Evolutionary conservation across 2,888 invertebrate genomes (phyloP).

Genomic region (Saturnia pavonia): DNA sequence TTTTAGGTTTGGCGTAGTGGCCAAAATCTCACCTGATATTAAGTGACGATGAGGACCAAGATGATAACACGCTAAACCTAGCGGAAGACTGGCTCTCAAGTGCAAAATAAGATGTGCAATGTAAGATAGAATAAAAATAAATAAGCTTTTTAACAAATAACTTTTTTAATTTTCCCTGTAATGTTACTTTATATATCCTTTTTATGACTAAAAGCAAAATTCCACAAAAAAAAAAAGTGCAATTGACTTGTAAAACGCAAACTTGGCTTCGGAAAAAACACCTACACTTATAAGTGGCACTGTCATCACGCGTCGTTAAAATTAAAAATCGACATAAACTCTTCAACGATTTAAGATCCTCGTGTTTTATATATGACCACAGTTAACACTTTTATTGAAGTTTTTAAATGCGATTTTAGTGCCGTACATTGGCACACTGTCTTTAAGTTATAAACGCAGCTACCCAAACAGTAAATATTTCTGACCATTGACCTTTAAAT

Average conservation of each 20-base stretch:
- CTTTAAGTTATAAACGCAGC: neutral
- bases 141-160: neutral
- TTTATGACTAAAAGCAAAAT: neutral
- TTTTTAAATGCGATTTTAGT: slow-evolving; percentile 3
- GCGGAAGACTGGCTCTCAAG: no score
- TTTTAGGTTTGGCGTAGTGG: no score
- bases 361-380: neutral
- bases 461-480: neutral
- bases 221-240: neutral
- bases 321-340: neutral
- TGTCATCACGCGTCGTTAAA: neutral
- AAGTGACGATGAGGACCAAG: no score
- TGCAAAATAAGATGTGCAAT: no score
- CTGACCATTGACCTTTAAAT: neutral
- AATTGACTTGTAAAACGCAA: neutral
- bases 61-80: no score
- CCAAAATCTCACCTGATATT: no score
- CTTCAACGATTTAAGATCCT: neutral
- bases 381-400: slow-evolving; percentile 1
- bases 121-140: neutral
- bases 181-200: neutral
- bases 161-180: neutral
- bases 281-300: neutral
- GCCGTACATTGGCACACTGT: neutral
- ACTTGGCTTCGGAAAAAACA: neutral